Evolutionary conservation across 2,888 invertebrate species (phyloP).

Genomic region (Drosophila parthenogenetica): DNA sequence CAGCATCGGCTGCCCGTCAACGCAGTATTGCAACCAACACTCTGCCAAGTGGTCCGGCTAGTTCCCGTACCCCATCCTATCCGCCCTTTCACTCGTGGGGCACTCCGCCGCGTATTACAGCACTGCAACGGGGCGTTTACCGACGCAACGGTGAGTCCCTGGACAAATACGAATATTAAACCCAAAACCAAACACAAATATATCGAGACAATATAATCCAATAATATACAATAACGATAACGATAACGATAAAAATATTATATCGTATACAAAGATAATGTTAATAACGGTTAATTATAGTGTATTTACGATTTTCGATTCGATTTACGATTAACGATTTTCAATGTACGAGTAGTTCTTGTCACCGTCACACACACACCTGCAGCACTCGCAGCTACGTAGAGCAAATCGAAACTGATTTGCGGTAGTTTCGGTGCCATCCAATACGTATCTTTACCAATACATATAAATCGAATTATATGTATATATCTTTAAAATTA

Average conservation of each 20-base stretch:
- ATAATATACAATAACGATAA: conserved; percentile 27
- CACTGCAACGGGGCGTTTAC: conserved; percentile 85
- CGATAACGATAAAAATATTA: conserved; percentile 21
- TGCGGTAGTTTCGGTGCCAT: conserved; percentile 58
- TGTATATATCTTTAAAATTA: conserved; percentile 33
- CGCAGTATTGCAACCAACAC: conserved; percentile 72
- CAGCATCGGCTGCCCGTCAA: conserved; percentile 36
- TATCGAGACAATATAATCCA: conserved; percentile 66
- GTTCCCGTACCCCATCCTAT: conserved; percentile 41
- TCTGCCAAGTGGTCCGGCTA: conserved; percentile 61
- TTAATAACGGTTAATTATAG: conserved; percentile 41
- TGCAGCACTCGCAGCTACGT: conserved; percentile 60
- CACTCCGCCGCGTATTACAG: conserved; percentile 85
- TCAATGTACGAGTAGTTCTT: conserved; percentile 60
- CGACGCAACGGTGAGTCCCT: conserved; percentile 77
- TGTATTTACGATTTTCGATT: conserved; percentile 38
- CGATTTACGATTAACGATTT: conserved; percentile 21
- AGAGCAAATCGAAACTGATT: conserved; percentile 49
- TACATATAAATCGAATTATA: conserved; percentile 29
- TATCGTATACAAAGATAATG: conserved; percentile 44
- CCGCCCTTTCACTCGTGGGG: conserved; percentile 82
- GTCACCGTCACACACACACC: conserved; percentile 69
- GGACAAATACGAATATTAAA: conserved; percentile 77
- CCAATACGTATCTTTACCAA: conserved; percentile 50
- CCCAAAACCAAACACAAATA: conserved; percentile 18